Percentiles rank a stretch among this genome's conserved stretches.
Conservation (phyloP, 2,113 vertebrate genomes). For the Paracyprichromis sp. region DNA sequence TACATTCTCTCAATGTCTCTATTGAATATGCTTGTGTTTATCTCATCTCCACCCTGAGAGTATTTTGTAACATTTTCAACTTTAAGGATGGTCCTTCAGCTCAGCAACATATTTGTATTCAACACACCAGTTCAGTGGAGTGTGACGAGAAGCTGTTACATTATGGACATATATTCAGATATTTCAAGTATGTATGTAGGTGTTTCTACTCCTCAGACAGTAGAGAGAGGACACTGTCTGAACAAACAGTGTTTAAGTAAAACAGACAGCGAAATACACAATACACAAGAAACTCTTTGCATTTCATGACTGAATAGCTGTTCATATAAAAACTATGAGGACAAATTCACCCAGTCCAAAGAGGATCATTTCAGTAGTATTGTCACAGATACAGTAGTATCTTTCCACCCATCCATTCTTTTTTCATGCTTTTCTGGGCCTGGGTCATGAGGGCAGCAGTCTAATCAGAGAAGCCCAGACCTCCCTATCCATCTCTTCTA, state of each 20-base stretch:
- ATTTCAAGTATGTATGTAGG: not conserved
- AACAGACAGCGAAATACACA: not conserved
- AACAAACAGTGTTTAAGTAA: not conserved
- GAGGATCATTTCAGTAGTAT: not conserved
- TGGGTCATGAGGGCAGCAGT: not conserved
- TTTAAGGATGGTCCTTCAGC: not conserved
- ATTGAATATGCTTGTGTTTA: not conserved
- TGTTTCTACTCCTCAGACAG: not conserved
- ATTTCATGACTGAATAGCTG: not conserved
- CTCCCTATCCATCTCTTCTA: not conserved
- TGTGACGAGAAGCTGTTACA: slow-evolving; percentile 1
- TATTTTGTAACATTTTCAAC: slow-evolving; percentile 18
- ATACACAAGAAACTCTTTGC: not conserved
- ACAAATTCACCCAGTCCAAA: not conserved
- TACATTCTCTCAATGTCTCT: not conserved
- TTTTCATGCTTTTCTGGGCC: not conserved
- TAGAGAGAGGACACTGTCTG: not conserved
- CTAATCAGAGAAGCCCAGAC: not conserved
- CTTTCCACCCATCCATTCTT: not conserved
- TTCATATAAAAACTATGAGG: not conserved
- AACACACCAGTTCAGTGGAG: not conserved
- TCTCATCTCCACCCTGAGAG: not conserved
- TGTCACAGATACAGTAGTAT: not conserved
- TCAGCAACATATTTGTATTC: not conserved
- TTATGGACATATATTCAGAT: not conserved